Conservation (phyloP, 2,888 invertebrate species). For the Trissolcus brochymenae region DNA sequence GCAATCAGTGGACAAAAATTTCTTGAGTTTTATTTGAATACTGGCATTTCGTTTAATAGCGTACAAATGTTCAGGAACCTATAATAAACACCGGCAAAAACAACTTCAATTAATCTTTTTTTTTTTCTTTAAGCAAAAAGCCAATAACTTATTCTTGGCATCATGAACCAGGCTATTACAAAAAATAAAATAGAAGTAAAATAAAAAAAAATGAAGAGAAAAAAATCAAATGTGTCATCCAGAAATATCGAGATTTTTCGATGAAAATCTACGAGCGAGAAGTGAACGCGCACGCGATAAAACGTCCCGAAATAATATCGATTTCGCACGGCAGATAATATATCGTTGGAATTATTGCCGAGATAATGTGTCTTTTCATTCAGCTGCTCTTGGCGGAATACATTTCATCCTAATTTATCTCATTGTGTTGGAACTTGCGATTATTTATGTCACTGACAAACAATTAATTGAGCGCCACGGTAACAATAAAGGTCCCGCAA, state of each 20-base stretch:
- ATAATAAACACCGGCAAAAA: no score
- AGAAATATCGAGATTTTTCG: slow-evolving; percentile 11
- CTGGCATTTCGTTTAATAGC: no score
- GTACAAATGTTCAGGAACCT: no score
- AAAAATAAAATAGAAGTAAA: no score
- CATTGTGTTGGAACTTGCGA: slow-evolving; percentile 11
- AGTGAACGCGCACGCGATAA: slow-evolving; percentile 21
- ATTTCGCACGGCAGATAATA: slow-evolving; percentile 38
- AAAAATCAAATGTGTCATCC: background rate
- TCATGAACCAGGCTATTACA: no score
- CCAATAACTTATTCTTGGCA: no score
- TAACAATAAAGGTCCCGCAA: slow-evolving; percentile 1
- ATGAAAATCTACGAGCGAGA: slow-evolving; percentile 11
- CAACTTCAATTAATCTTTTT: no score
- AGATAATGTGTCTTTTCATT: slow-evolving; percentile 49
- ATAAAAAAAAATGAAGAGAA: background rate
- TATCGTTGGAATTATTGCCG: slow-evolving; percentile 40
- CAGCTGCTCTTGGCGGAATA: slow-evolving; percentile 32
- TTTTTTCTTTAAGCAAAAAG: no score
- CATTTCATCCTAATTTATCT: slow-evolving; percentile 41
- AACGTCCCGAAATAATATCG: slow-evolving; percentile 43
- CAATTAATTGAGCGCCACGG: slow-evolving; percentile 15
- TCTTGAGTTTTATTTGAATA: slow-evolving; percentile 1
- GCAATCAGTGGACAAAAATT: slow-evolving; percentile 12
- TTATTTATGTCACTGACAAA: slow-evolving; percentile 31